Conservation (phyloP, 2,888 invertebrate genomes). For the Exocentrus adspersus region DNA sequence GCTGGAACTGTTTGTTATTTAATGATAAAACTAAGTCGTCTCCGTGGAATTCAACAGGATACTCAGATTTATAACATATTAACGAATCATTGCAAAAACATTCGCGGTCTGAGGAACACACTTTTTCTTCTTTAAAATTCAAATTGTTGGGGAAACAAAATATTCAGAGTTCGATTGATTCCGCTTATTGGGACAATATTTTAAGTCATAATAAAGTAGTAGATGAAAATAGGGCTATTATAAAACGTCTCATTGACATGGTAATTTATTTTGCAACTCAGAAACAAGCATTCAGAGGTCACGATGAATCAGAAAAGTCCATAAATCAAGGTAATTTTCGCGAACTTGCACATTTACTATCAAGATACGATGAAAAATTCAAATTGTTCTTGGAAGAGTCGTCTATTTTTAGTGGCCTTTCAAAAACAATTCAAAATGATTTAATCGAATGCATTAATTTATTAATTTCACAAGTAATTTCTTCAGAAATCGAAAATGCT, state of each 20-base stretch:
- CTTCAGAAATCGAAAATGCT: background rate
- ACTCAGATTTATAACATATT: constrained; percentile 3
- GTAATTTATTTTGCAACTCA: constrained; percentile 14
- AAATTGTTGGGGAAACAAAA: constrained; percentile 10
- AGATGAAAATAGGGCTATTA: constrained; percentile 2
- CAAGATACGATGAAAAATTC: background rate
- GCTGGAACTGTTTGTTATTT: constrained; percentile 3
- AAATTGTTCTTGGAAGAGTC: background rate
- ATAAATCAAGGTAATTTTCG: background rate
- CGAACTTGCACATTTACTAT: background rate
- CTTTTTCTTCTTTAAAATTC: background rate
- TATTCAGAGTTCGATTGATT: background rate
- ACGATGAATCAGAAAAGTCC: constrained; percentile 2
- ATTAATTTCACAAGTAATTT: background rate
- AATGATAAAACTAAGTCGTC: no score
- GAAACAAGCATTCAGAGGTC: constrained; percentile 14
- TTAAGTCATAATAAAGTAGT: background rate
- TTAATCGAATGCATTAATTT: background rate
- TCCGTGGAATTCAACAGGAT: background rate
- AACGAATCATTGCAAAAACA: background rate
- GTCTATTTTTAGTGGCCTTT: background rate
- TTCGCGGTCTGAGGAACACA: background rate
- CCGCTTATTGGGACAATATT: background rate
- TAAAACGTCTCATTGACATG: constrained; percentile 17
- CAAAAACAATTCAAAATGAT: background rate